These are phyloP conservation scores for Stegodyphus dumicola DNA, from an alignment of 1,140 invertebrate genomes.

Conservation along the genomic window DNA sequence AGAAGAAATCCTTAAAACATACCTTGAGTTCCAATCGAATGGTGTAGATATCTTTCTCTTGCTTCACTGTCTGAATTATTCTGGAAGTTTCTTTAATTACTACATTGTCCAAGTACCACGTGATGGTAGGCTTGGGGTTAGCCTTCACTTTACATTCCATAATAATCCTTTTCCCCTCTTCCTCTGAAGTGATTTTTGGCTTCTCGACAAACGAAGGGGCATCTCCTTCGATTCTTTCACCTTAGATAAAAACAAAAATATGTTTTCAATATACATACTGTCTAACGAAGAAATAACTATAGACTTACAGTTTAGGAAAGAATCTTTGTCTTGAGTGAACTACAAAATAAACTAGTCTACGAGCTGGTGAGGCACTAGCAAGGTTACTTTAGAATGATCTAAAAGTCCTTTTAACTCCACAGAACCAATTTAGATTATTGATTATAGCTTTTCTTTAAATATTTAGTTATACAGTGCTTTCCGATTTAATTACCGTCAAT, in stretches of 20 bases:
- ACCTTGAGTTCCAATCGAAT: conserved; percentile 88
- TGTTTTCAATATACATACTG: background rate
- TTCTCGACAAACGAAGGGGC: conserved; percentile 99
- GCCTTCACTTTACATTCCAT: conserved; percentile 97
- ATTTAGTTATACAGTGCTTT: too few species aligned
- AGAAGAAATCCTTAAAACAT: background rate
- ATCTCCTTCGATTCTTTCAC: conserved; percentile 90
- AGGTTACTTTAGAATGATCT: too few species aligned
- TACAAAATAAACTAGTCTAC: too few species aligned
- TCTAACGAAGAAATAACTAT: too few species aligned
- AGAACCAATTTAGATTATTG: too few species aligned
- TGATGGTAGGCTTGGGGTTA: conserved; percentile 90
- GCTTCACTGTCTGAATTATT: conserved; percentile 79
- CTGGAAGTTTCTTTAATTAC: conserved; percentile 82
- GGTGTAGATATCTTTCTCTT: conserved; percentile 86
- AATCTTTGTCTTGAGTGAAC: too few species aligned
- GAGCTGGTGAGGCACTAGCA: too few species aligned
- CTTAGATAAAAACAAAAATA: conserved; percentile 32
- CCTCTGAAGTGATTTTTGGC: conserved; percentile 92
- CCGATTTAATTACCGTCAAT: too few species aligned
- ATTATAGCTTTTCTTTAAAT: too few species aligned
- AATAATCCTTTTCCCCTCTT: conserved; percentile 94
- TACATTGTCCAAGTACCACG: conserved; percentile 90
- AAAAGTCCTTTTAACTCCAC: too few species aligned
- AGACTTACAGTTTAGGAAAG: too few species aligned